Evolutionary conservation across 64 coral and sea anemone genomes (phyloP).

Genomic region (Pachyseris speciosa): DNA sequence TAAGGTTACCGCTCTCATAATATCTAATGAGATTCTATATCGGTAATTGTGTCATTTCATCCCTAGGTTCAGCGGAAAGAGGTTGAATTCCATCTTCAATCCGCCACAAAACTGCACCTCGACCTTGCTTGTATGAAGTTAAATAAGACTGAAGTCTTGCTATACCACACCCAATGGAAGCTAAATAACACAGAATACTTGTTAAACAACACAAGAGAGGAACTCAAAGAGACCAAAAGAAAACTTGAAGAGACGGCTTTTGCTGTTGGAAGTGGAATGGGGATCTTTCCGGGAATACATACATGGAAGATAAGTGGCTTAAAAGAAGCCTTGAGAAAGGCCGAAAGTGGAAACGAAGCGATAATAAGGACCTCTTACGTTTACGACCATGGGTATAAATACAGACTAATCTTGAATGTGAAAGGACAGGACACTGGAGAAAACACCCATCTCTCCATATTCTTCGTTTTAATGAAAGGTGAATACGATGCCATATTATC

Average conservation of each 20-base stretch:
- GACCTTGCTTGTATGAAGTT: background rate
- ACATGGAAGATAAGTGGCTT: background rate
- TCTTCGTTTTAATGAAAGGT: slow-evolving; percentile 77
- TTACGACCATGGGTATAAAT: slow-evolving; percentile 79
- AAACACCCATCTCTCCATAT: slow-evolving; percentile 40
- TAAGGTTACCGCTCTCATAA: too few species aligned
- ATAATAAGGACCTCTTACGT: slow-evolving; percentile 13
- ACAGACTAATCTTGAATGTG: slow-evolving; percentile 25
- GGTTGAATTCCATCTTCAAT: background rate
- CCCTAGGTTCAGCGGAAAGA: background rate
- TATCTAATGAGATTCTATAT: too few species aligned
- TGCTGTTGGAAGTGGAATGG: background rate
- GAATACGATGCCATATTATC: slow-evolving; percentile 68
- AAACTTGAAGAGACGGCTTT: background rate
- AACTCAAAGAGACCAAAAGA: background rate
- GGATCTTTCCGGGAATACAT: background rate
- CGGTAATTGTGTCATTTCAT: background rate
- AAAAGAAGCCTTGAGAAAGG: background rate
- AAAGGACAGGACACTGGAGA: slow-evolving; percentile 59
- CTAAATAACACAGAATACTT: background rate
- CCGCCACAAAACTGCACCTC: background rate
- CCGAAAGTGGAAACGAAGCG: background rate
- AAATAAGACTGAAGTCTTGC: background rate
- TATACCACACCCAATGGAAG: too few species aligned
- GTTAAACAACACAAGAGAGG: background rate